These are phyloP conservation scores for Threskiornis aethiopicus DNA, from an alignment of 2,797 vertebrate species.

Conservation along the genomic window DNA sequence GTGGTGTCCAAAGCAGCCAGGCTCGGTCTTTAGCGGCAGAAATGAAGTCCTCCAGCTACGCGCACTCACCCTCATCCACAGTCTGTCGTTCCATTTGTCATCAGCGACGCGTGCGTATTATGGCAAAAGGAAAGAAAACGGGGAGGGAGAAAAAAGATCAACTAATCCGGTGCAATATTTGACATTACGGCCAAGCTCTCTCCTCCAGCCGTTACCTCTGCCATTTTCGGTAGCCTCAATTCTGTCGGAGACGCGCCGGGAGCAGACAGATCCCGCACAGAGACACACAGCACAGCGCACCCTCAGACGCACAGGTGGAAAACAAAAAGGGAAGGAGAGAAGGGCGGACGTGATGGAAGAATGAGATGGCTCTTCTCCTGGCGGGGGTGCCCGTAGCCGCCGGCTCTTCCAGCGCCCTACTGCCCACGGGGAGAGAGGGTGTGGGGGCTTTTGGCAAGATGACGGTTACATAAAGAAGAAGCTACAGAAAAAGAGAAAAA, in stretches of 20 bases:
- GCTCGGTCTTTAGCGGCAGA: neutral
- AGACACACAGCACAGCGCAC: constrained; percentile 60
- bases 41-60: neutral
- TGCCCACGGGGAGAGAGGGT: constrained; percentile 74
- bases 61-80: neutral
- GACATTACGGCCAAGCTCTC: neutral
- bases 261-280: constrained; percentile 52
- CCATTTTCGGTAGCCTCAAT: neutral
- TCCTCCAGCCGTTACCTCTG: neutral
- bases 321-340: constrained; percentile 45
- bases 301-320: constrained; percentile 64
- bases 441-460: constrained; percentile 75
- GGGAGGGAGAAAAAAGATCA: neutral
- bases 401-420: constrained; percentile 75
- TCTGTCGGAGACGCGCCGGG: neutral
- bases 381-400: constrained; percentile 47
- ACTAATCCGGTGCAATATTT: neutral
- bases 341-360: constrained; percentile 71
- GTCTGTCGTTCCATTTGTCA: neutral
- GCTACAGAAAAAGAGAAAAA: constrained; percentile 80
- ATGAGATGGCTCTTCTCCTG: constrained; percentile 79
- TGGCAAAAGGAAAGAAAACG: neutral
- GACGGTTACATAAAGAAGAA: constrained; percentile 84
- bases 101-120: fast-evolving
- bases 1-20: neutral